Evolutionary conservation across 2,797 vertebrate genomes (phyloP).

Genomic region (Enteromius argenteus): DNA sequence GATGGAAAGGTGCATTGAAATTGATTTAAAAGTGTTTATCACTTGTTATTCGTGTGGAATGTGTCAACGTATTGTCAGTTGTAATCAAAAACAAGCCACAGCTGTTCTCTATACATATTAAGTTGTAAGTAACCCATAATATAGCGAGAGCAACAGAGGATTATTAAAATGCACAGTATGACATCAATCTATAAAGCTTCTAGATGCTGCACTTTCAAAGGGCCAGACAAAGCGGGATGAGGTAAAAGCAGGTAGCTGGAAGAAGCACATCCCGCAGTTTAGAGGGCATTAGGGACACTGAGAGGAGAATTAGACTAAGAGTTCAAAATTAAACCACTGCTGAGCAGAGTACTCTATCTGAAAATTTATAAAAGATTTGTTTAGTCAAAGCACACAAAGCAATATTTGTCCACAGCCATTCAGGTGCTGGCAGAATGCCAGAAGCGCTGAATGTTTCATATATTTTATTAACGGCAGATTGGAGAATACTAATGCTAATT

Average conservation of each 20-base stretch:
- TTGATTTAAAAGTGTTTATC: neutral
- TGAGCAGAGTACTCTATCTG: slow-evolving; percentile 24
- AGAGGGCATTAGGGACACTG: slow-evolving; percentile 27
- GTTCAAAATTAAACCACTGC: slow-evolving; percentile 38
- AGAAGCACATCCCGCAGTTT: slow-evolving; percentile 6
- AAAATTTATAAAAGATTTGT: slow-evolving; percentile 37
- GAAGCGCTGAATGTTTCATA: slow-evolving; percentile 9
- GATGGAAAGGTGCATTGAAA: neutral
- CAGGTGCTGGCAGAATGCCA: slow-evolving; percentile 32
- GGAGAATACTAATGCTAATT: neutral
- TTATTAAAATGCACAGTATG: slow-evolving; percentile 33
- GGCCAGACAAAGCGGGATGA: slow-evolving; percentile 2
- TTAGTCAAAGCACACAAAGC: slow-evolving; percentile 34
- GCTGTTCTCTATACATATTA: neutral
- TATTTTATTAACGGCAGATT: slow-evolving; percentile 17
- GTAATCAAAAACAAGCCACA: neutral
- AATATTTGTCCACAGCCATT: slow-evolving; percentile 36
- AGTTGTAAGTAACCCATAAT: neutral
- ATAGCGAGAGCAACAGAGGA: neutral
- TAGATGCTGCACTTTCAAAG: slow-evolving; percentile 13
- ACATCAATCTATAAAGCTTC: slow-evolving; percentile 3
- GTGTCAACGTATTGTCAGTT: neutral
- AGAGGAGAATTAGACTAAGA: slow-evolving; percentile 25
- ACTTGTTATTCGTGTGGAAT: neutral
- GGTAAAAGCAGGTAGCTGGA: slow-evolving; percentile 24